These are phyloP conservation scores for Pyrocoelia pectoralis DNA, from an alignment of 2,888 invertebrate species.

Conservation along the genomic window DNA sequence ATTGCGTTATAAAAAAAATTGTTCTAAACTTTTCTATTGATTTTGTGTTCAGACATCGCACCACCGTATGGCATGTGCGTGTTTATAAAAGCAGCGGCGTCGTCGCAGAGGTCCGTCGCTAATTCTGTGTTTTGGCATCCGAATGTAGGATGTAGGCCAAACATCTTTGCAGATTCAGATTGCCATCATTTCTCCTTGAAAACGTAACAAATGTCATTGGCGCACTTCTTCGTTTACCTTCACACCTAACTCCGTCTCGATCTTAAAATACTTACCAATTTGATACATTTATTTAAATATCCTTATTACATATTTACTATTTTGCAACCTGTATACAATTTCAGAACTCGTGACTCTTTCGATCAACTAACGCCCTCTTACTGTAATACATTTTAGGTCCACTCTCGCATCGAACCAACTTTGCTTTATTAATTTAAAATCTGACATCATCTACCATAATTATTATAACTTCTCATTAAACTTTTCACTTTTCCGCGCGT, in stretches of 20 bases:
- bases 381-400: background rate
- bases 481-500: too few species aligned
- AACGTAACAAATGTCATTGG: slow-evolving; percentile 24
- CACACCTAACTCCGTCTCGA: too few species aligned
- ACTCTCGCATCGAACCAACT: background rate
- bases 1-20: background rate
- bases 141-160: slow-evolving; percentile 23
- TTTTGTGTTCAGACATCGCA: slow-evolving; percentile 15
- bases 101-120: slow-evolving; percentile 28
- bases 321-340: background rate
- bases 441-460: background rate
- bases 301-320: background rate
- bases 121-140: slow-evolving; percentile 29
- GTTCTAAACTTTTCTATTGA: slow-evolving; percentile 12
- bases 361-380: background rate
- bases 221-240: slow-evolving; percentile 13
- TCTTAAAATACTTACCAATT: background rate
- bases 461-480: background rate
- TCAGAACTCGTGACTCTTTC: background rate
- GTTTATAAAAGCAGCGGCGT: slow-evolving; percentile 24
- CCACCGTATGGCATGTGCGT: slow-evolving; percentile 24
- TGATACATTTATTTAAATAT: too few species aligned
- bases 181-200: slow-evolving; percentile 29
- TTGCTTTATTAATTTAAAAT: background rate
- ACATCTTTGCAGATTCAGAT: too few species aligned